Conservation (phyloP, 2,797 vertebrate genomes). For the Manis crassicaudata region DNA sequence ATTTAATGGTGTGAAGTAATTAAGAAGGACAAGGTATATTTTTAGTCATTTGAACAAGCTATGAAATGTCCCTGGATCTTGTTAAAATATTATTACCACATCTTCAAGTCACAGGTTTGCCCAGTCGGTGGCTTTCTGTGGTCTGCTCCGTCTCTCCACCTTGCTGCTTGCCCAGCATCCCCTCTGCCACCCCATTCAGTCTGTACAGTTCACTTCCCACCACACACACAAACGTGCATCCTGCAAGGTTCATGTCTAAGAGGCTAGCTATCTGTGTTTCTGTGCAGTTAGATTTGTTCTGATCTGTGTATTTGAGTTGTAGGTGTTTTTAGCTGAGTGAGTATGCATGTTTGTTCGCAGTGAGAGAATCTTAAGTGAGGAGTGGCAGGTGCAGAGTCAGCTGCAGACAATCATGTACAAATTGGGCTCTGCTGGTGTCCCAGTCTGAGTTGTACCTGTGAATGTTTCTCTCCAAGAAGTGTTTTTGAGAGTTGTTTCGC, state of each 20-base stretch:
- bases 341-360: background rate
- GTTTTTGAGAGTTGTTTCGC: background rate
- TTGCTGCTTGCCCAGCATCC: accelerated
- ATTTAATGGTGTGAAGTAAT: background rate
- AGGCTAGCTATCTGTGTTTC: background rate
- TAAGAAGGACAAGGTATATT: background rate
- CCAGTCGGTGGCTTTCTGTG: background rate
- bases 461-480: background rate
- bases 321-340: background rate
- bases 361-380: background rate
- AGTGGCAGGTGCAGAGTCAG: background rate
- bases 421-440: background rate
- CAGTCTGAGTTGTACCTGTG: background rate
- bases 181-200: background rate
- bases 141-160: background rate
- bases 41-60: background rate
- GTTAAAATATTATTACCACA: background rate
- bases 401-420: background rate
- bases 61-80: background rate
- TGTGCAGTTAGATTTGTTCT: background rate
- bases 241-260: background rate
- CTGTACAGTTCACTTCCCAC: background rate
- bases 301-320: background rate
- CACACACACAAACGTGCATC: accelerated
- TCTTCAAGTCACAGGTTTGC: background rate